A percentile compares a stretch with the other conserved stretches of the same genome.
phyloP scores from a whole-genome alignment of 2,113 vertebrate species.

The Deroptyus accipitrinus region DNA sequence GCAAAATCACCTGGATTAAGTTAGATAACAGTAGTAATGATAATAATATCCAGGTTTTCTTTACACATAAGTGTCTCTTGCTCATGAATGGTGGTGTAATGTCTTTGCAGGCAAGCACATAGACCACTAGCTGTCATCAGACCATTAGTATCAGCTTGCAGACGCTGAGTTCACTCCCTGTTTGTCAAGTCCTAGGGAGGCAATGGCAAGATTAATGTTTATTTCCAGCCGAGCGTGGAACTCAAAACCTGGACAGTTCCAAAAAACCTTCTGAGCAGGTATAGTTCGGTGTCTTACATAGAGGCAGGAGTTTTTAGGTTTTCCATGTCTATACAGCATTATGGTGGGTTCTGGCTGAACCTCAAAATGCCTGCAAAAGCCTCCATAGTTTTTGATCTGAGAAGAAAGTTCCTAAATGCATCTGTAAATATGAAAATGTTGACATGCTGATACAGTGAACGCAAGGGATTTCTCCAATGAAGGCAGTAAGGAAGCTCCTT shows the following conservation, averaged over 20 bases:
- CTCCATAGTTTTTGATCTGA: background rate
- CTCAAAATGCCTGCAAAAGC: background rate
- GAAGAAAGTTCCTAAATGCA: background rate
- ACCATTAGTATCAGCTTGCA: slow-evolving; percentile 62
- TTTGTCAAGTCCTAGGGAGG: slow-evolving; percentile 42
- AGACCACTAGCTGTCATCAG: slow-evolving; percentile 49
- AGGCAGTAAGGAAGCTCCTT: background rate
- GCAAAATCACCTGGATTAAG: background rate
- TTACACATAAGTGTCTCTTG: background rate
- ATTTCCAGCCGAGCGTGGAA: slow-evolving; percentile 46
- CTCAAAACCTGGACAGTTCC: background rate
- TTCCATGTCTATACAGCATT: background rate
- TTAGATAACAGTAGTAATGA: background rate
- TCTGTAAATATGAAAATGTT: background rate
- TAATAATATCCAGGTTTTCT: background rate
- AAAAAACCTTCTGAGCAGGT: background rate
- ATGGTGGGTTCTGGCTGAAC: background rate
- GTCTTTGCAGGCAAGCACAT: background rate
- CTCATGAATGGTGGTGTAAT: background rate
- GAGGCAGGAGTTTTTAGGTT: background rate
- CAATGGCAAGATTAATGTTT: slow-evolving; percentile 53
- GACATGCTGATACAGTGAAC: background rate
- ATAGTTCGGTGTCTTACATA: background rate
- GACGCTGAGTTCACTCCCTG: background rate
- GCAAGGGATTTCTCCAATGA: background rate